Percentiles rank a stretch among this genome's conserved stretches.
Conservation (phyloP, 2,797 vertebrate genomes). For the Gambelia wislizenii region DNA sequence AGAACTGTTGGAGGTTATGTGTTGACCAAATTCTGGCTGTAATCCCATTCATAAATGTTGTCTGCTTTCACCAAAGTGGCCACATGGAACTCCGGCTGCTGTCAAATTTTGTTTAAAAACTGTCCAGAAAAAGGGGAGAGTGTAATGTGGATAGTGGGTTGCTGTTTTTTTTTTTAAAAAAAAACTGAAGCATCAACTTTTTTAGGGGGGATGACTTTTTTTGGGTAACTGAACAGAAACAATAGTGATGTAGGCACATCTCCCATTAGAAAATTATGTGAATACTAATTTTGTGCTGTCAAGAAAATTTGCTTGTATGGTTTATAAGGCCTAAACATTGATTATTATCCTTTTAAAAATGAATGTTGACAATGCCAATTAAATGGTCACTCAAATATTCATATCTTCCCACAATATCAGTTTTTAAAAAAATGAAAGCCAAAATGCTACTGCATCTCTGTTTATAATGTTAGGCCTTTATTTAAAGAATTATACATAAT, state of each 20-base stretch:
- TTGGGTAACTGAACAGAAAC: not conserved
- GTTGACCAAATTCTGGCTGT: not conserved
- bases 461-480: not conserved
- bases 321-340: slow-evolving; percentile 30
- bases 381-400: slow-evolving; percentile 2
- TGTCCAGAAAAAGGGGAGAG: not conserved
- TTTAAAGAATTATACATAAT: not conserved
- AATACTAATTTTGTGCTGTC: slow-evolving; percentile 35
- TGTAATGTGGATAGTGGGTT: not conserved
- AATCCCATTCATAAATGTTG: not conserved
- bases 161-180: not conserved
- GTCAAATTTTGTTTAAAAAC: not conserved
- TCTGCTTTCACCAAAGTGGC: slow-evolving; percentile 11
- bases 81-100: slow-evolving; percentile 11
- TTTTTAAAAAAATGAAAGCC: not conserved
- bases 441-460: not conserved
- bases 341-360: slow-evolving; percentile 31
- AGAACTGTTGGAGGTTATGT: not conserved
- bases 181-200: fast-evolving
- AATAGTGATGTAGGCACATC: not conserved
- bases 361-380: slow-evolving; percentile 11
- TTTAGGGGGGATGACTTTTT: not conserved
- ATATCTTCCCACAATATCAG: not conserved
- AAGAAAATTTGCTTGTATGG: slow-evolving; percentile 22
- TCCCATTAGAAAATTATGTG: not conserved